phyloP scores from a whole-genome alignment of 2,113 vertebrate genomes.

The Oceanites oceanicus region DNA sequence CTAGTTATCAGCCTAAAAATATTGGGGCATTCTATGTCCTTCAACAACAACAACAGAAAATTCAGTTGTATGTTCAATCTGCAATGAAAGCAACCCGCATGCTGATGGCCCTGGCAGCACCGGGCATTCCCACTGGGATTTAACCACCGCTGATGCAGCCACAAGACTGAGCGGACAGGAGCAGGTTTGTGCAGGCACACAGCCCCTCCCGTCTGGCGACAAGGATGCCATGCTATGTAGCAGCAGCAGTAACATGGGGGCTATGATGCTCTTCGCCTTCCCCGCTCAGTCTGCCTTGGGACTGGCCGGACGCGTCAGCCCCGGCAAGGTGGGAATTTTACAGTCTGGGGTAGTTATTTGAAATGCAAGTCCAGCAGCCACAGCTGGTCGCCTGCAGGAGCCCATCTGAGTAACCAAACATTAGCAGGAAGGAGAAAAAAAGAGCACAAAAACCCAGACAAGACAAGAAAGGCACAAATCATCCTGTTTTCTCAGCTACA shows the following conservation, averaged over 20 bases:
- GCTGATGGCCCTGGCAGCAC: not conserved
- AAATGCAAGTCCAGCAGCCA: not conserved
- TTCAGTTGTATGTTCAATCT: rapidly evolving
- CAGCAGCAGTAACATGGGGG: rapidly evolving
- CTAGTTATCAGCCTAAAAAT: not conserved
- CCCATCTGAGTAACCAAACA: not conserved
- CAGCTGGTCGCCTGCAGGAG: not conserved
- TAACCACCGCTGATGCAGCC: not conserved
- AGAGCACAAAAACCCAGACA: not conserved
- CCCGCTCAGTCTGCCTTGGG: not conserved
- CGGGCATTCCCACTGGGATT: not conserved
- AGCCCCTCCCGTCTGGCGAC: rapidly evolving
- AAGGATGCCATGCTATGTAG: rapidly evolving
- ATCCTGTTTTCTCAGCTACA: not conserved
- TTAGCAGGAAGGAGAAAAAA: not conserved
- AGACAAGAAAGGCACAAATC: not conserved
- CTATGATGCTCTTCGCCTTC: not conserved
- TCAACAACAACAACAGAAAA: not conserved
- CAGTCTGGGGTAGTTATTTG: not conserved
- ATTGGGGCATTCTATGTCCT: not conserved
- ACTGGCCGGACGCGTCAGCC: not conserved
- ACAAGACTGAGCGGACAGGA: rapidly evolving
- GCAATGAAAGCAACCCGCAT: not conserved
- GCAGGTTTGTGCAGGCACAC: not conserved
- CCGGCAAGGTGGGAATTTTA: not conserved